Evolutionary conservation across 2,113 vertebrate species (phyloP).

Genomic region (Zingel zingel): DNA sequence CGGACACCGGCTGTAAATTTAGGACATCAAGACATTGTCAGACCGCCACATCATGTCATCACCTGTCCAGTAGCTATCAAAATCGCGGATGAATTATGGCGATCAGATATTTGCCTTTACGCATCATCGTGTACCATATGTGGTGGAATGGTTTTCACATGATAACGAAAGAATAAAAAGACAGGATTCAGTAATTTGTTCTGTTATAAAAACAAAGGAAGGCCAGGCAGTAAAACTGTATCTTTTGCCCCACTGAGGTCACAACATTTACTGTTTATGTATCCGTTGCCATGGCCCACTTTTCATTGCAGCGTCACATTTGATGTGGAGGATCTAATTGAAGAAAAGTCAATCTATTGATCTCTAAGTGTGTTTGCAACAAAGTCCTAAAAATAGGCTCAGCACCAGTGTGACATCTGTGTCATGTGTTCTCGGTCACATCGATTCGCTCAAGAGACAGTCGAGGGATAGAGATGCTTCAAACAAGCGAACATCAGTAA

Average conservation of each 20-base stretch:
- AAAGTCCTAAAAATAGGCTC: conserved; percentile 65
- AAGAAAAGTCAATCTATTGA: conserved; percentile 84
- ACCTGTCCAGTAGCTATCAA: conserved; percentile 13
- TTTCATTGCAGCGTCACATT: conserved; percentile 82
- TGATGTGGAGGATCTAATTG: conserved; percentile 87
- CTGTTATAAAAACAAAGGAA: conserved; percentile 60
- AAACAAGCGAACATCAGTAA: not conserved
- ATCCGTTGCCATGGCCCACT: conserved; percentile 84
- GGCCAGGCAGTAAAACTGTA: conserved; percentile 70
- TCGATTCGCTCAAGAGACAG: conserved; percentile 29
- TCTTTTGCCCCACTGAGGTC: conserved; percentile 73
- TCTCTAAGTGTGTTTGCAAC: conserved; percentile 68
- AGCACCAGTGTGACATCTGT: conserved; percentile 57
- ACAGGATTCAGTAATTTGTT: conserved; percentile 44
- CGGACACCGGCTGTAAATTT: conserved; percentile 28
- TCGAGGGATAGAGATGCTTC: conserved; percentile 8
- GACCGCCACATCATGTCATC: conserved; percentile 79
- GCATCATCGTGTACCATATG: not conserved
- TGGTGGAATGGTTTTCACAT: conserved; percentile 34
- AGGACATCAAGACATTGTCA: conserved; percentile 51
- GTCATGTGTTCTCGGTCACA: conserved; percentile 50
- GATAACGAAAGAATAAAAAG: conserved; percentile 40
- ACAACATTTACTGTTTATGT: conserved; percentile 83
- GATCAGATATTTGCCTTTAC: conserved; percentile 5
- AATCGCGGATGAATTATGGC: conserved; percentile 20